Base-by-base conservation (phyloP, 1,140 invertebrate species). In the Harpegnathos saltator region DNA sequence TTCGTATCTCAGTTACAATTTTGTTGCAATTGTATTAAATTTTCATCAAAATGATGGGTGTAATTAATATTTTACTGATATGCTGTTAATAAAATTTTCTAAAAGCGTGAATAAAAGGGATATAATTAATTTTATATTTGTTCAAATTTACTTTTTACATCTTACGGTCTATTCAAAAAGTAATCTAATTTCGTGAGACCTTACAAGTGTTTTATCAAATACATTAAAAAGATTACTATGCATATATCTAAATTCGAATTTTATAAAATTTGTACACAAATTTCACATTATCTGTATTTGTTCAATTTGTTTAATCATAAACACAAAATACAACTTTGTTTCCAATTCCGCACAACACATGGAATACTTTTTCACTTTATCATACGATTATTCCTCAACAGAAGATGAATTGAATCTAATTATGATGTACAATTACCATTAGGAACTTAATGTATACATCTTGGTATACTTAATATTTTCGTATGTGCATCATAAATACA, bases 401-500 rank as follows among this genome's bases (percentile, higher is more conserved):
- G 29, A n/a, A 7, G 54, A 50, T 52, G 52, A 50, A 14, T 62
- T 33, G 48, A 0, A 15, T 71, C 1, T 56, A 54, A 33, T 33
- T 14, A n/a, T 68, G 68, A 83, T 84, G 48, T 84, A 78, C 65
- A 84, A 63, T 38, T n/a, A 50, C 38, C 17, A 59, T 17, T 77
- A 84, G 75, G 83, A 84, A 84, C 83, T 65, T 56, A 84, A 81
- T 69, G 48, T 78, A 71, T 71, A 84, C 29, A 54, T 69, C 19
- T 29, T 17, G 22, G 19, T 56, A 48, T n/a, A 58, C 38, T n/a
- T 50, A 63, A 84, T 38, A 11, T 69, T 11, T 33, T 24, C 24
- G 54, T 54, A n/a, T 24, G 12, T 48, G 52, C 22, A 48, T 2
- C 58, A 48, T 52, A 80, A 84, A 71, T 63, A 61, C 50, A 50